phyloP scores from a whole-genome alignment of 2,888 invertebrate species.

The Cataglyphis livida region DNA sequence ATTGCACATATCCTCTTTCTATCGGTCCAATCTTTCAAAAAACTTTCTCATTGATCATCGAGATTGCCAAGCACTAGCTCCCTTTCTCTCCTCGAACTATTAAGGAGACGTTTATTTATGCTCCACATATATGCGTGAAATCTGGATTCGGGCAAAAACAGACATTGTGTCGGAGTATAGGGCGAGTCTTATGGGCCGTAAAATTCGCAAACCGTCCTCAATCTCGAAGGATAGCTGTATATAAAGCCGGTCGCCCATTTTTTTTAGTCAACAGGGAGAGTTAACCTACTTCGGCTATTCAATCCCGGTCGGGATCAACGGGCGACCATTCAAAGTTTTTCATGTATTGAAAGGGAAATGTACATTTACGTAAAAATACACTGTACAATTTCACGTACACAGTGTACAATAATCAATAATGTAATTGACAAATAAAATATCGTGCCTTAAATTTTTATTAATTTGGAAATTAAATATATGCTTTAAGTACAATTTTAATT shows the following conservation, averaged over 20 bases:
- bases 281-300: constrained; percentile 19
- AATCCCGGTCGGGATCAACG: constrained; percentile 7
- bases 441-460: neutral
- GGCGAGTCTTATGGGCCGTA: constrained; percentile 27
- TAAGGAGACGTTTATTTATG: constrained; percentile 33
- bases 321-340: neutral
- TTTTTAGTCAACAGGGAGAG: constrained; percentile 15
- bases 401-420: neutral
- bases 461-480: neutral
- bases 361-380: neutral
- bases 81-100: constrained; percentile 19
- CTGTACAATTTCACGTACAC: neutral
- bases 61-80: neutral
- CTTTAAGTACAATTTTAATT: neutral
- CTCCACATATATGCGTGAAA: constrained; percentile 12
- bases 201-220: constrained; percentile 27
- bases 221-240: constrained; percentile 11
- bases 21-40: constrained; percentile 1
- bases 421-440: neutral
- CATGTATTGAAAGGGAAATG: neutral
- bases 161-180: constrained; percentile 15
- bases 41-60: constrained; percentile 21
- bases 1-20: neutral
- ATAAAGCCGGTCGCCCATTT: constrained; percentile 9
- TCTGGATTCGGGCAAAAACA: constrained; percentile 34